Evolutionary conservation across 2,113 vertebrate genomes (phyloP).

Genomic region (Apeltes quadracus): DNA sequence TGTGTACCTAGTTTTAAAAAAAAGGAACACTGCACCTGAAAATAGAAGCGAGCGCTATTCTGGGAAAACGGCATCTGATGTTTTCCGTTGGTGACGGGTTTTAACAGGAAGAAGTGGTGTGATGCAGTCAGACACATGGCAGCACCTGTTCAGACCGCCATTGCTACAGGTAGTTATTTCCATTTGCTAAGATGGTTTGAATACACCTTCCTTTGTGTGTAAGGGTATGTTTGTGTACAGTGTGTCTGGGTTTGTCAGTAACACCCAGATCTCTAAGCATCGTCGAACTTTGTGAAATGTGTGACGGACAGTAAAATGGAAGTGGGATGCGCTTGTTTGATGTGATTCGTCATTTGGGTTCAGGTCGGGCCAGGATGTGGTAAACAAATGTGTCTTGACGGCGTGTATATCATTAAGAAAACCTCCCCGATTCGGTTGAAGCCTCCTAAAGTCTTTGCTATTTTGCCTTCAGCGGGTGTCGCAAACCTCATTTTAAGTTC

Average conservation of each 20-base stretch:
- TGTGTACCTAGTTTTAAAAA: constrained; percentile 27
- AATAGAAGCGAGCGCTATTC: constrained; percentile 42
- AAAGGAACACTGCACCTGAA: constrained; percentile 39
- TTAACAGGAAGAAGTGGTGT: constrained; percentile 15
- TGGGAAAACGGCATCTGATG: constrained; percentile 47
- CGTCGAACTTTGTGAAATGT: background rate
- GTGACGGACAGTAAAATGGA: constrained; percentile 31
- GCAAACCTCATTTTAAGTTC: too few species aligned
- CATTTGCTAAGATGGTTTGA: constrained; percentile 5
- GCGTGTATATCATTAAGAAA: background rate
- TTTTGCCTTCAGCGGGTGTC: background rate
- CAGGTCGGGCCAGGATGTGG: background rate
- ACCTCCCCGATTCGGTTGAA: background rate
- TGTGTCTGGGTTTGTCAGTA: background rate
- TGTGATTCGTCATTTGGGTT: constrained; percentile 21
- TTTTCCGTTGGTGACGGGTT: constrained; percentile 52
- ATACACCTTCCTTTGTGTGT: background rate
- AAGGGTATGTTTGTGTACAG: background rate
- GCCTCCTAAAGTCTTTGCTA: background rate
- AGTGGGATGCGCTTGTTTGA: constrained; percentile 42
- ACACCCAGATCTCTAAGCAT: background rate
- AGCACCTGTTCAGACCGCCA: constrained; percentile 23
- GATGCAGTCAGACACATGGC: constrained; percentile 40
- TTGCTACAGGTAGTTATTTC: constrained; percentile 23
- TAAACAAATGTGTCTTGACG: background rate